Evolutionary conservation across 1,140 invertebrate species (phyloP).

Genomic region (Caenorhabditis brenneri): DNA sequence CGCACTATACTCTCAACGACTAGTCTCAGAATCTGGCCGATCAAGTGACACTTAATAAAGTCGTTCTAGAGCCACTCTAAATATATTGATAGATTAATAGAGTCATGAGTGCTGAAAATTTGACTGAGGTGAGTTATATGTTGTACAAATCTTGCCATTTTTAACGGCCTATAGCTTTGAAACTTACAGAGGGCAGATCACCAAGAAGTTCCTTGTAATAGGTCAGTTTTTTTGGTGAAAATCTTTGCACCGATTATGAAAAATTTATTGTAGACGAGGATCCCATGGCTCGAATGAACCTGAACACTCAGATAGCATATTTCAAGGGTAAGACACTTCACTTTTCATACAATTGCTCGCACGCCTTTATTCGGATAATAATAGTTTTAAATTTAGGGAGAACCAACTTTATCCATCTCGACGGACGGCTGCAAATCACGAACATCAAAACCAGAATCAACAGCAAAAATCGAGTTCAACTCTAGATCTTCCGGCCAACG

Average conservation of each 20-base stretch:
- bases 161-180: no score
- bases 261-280: not conserved
- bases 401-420: conserved; percentile 20
- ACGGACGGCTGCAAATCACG: conserved; percentile 12
- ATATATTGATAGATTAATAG: no score
- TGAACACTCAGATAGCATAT: not conserved
- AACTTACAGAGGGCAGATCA: no score
- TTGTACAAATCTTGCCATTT: no score
- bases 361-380: no score
- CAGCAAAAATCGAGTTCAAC: conserved; percentile 23
- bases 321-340: not conserved
- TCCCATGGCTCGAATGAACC: not conserved
- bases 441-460: conserved; percentile 8
- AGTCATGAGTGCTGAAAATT: not conserved
- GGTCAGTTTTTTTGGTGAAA: not conserved
- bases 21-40: not conserved
- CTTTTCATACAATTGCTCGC: no score
- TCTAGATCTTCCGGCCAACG: conserved; percentile 22
- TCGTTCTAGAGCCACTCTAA: not conserved
- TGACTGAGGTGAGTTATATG: not conserved
- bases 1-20: not conserved
- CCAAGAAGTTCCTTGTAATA: not conserved
- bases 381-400: not conserved
- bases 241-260: not conserved
- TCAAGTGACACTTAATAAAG: conserved; percentile 19